Percentiles rank a stretch among this genome's conserved stretches.
Conservation (phyloP, 2,113 vertebrate genomes). For the Aspidoscelis tigris region DNA sequence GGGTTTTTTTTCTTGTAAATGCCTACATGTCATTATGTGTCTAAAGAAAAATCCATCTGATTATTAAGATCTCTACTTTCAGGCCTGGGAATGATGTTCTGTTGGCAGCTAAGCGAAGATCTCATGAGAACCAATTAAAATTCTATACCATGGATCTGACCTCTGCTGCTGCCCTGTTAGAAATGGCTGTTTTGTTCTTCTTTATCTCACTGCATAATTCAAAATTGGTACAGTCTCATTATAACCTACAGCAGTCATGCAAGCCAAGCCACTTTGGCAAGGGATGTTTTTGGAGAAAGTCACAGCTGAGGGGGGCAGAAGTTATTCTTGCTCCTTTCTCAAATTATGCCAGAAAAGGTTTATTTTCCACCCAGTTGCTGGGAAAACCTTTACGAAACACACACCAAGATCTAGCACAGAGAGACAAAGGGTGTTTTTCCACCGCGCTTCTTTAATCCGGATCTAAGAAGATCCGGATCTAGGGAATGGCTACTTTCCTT, state of each 20-base stretch:
- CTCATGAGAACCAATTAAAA: slow-evolving; percentile 65
- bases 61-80: slow-evolving; percentile 61
- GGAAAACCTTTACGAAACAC: no score
- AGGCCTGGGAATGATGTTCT: slow-evolving; percentile 30
- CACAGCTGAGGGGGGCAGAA: background rate
- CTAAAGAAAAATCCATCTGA: slow-evolving; percentile 64
- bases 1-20: slow-evolving; percentile 53
- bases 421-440: no score
- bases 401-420: no score
- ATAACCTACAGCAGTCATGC: slow-evolving; percentile 9
- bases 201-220: slow-evolving; percentile 5
- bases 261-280: slow-evolving; percentile 24
- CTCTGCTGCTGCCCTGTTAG: slow-evolving; percentile 11
- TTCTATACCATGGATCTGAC: slow-evolving; percentile 29
- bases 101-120: slow-evolving; percentile 56
- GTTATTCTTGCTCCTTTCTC: background rate
- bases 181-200: slow-evolving; percentile 35
- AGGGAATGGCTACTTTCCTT: no score
- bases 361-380: background rate
- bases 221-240: slow-evolving; percentile 22
- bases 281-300: background rate
- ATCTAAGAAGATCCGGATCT: no score
- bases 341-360: background rate
- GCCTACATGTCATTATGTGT: slow-evolving; percentile 50
- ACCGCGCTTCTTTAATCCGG: no score